phyloP scores from a whole-genome alignment of 2,113 vertebrate species.

The Urocynchramus pylzowi region DNA sequence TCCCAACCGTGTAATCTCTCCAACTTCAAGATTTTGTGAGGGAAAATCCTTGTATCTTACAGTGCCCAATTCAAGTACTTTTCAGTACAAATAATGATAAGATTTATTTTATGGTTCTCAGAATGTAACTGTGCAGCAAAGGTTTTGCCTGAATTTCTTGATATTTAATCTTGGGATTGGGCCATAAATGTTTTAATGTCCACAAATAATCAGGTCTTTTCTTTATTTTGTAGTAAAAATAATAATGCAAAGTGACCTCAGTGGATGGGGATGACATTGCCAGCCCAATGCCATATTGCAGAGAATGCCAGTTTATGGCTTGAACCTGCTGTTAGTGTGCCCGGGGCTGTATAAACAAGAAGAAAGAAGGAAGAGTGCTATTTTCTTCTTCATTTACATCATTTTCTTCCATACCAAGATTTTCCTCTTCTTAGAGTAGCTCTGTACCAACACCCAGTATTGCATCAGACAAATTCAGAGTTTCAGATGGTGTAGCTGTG shows the following conservation, averaged over 20 bases:
- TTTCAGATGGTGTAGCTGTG: not conserved
- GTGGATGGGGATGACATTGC: not conserved
- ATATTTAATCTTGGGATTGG: not conserved
- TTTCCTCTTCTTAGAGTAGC: not conserved
- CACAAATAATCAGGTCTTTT: not conserved
- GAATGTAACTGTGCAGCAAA: not conserved
- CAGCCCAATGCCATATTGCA: not conserved
- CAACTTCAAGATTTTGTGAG: not conserved
- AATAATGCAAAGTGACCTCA: not conserved
- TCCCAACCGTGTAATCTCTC: not conserved
- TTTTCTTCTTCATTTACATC: not conserved
- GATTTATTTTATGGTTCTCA: not conserved
- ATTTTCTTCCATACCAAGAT: not conserved
- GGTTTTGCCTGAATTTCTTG: not conserved
- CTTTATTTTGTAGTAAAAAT: not conserved
- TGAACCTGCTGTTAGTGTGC: not conserved
- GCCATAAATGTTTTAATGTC: not conserved
- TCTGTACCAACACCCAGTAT: not conserved
- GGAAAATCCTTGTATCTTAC: not conserved
- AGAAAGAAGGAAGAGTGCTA: not conserved
- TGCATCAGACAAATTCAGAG: not conserved
- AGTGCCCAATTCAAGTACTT: not conserved
- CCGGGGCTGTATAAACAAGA: not conserved
- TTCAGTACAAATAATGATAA: not conserved
- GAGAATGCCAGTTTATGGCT: not conserved